phyloP scores from a whole-genome alignment of 1,140 invertebrate genomes.

The Drosophila eugracilis region DNA sequence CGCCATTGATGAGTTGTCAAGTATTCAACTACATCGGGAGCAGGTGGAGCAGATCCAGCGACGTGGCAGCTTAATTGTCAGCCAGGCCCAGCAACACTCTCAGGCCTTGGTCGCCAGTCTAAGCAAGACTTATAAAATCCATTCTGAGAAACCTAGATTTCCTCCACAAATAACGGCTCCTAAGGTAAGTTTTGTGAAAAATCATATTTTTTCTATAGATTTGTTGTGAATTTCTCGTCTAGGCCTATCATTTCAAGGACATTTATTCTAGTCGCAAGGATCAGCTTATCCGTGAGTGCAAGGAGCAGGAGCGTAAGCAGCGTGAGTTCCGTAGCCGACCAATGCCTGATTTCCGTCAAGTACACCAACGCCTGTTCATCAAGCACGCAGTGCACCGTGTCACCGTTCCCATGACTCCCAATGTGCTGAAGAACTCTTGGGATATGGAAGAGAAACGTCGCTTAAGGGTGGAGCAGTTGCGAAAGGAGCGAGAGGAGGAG shows the following conservation, averaged over 20 bases:
- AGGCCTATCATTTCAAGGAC: conserved; percentile 66
- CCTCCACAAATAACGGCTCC: background rate
- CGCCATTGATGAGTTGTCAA: background rate
- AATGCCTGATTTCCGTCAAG: conserved; percentile 63
- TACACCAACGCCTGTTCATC: conserved; percentile 31
- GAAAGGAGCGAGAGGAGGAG: conserved; percentile 33
- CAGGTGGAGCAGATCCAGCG: conserved; percentile 1
- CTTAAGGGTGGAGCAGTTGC: conserved; percentile 16
- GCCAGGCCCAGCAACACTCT: conserved; percentile 8
- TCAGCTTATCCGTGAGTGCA: conserved; percentile 6
- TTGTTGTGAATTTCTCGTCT: background rate
- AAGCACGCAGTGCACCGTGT: conserved; percentile 33
- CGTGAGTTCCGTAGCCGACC: conserved; percentile 66
- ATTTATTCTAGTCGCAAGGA: conserved; percentile 62
- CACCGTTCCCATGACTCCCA: conserved; percentile 59
- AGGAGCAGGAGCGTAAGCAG: conserved; percentile 44
- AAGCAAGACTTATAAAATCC: conserved; percentile 2
- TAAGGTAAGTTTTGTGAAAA: background rate
- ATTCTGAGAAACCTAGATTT: conserved; percentile 2
- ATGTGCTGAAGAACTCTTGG: conserved; percentile 51
- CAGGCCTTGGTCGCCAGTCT: background rate
- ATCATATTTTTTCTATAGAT: too few species aligned
- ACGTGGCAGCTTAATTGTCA: conserved; percentile 8
- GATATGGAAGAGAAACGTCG: conserved; percentile 30
- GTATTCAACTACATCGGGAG: background rate